Base-by-base conservation (phyloP, 1,140 invertebrate genomes). In the Eumeta japonica region DNA sequence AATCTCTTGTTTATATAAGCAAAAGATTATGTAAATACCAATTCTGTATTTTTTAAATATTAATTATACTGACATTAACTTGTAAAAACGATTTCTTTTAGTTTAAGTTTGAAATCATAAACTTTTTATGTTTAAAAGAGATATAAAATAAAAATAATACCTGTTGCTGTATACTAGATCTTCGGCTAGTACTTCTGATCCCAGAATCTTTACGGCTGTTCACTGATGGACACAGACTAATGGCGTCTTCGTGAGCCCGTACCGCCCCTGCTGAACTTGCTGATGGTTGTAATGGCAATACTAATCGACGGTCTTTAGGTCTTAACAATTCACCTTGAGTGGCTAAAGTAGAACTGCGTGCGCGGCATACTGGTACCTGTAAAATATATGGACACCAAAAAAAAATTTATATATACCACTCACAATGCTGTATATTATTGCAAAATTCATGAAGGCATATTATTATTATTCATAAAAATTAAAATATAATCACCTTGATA, bases 141-240 rank as follows among this genome's bases (percentile, higher is more conserved):
- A n/a, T n/a, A n/a, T n/a, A n/a, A n/a, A n/a, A n/a, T n/a, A n/a
- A n/a, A n/a, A n/a, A n/a, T 12, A 30, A 41, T 44, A 89, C 87
- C 81, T 90, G 88, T 47, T 87, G 85, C 50, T 90, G 88, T 56
- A 91, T 89, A 55, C 88, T 91, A 46, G 88, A 90, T 39, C 88
- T 75, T 1, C 88, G 76, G 47, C 88, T 91, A 29, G 87, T 90
- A 57, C 89, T 91, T 42, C 85, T 81, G 39, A 92, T 91, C 3
- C 89, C 89, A 0, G 89, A 92, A 68, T 92, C 89, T 75, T 92
- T 92, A 39, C 89, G 79, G 47, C 88, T 90, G 50, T 88, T 88
- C 27, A 88, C 79, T 5, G 86, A 88, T 1, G 83, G 81, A 45
- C 85, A 84, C 31, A 86, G 77, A 66, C 85, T 86, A 36, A 85